Evolutionary conservation across 2,113 vertebrate genomes (phyloP), one percentile per base, ranked within the genome.

Genomic region (Atlantisia rogersi): DNA sequence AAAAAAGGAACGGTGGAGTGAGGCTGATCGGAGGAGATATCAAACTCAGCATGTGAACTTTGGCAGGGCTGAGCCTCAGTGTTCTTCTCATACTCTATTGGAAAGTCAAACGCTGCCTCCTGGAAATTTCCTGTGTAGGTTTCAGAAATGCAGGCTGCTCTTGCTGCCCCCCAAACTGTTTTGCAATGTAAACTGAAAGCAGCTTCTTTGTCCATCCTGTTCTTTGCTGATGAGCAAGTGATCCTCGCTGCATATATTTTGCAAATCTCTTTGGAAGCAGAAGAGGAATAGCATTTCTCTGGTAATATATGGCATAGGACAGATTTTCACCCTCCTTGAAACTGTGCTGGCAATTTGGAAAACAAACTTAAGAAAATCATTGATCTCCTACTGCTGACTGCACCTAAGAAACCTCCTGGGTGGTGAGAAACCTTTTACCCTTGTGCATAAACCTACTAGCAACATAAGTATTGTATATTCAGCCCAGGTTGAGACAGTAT

Each of bases 271-370:
- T 83, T 18, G 74, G 63, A 39, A 74, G 82, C 39, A 70, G 6
- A 42, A 73, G 42, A 14, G 0, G 1, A 5, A 21, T 24, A 84
- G 58, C 13, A 4, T 48, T 53, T 69, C 58, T 69, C 59, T 11
- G 42, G 67, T 6, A 6, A 16, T 48, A 20, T 2, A 4, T 0
- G 3, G 46, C 55, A 3, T 0, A 14, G 39, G 37, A 22, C 15
- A 86, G 81, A 19, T 60, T 25, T 55, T 17, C 65, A 68, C 39
- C 35, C 60, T 78, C 40, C 44, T 65, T 44, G 75, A 56, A 44
- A 39, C 40, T 6, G 7, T 3, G 1, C 56, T n/a, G 76, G 5
- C 17, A 26, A 8, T 53, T 24, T 65, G 64, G 79, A 39, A 93
- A 28, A 15, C 18, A 37, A 55, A 73, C 2, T 60, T 17, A 21